A percentile compares a stretch with the other conserved stretches of the same genome.
phyloP scores from a whole-genome alignment of 2,113 vertebrate genomes.

The Haemorhous mexicanus region DNA sequence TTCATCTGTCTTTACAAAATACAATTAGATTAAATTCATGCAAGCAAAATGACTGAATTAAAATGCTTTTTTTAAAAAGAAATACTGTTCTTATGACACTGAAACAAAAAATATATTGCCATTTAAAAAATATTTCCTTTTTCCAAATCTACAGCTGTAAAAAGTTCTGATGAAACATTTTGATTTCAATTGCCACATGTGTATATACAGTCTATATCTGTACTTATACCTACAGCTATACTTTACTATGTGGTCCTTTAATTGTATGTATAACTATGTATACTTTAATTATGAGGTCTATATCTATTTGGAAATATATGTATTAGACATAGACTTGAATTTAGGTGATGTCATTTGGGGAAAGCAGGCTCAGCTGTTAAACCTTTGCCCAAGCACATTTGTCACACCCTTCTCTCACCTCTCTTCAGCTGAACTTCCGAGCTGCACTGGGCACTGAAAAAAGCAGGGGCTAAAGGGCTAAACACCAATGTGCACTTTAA shows the following conservation, averaged over 20 bases:
- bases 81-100: not conserved
- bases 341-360: not conserved
- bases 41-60: not conserved
- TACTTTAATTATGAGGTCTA: not conserved
- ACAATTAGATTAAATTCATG: not conserved
- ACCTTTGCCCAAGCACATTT: not conserved
- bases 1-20: not conserved
- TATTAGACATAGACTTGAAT: not conserved
- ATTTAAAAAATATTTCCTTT: not conserved
- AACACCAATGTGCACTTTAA: not conserved
- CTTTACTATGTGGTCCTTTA: not conserved
- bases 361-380: not conserved
- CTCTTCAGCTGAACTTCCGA: not conserved
- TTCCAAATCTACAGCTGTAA: not conserved
- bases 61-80: not conserved
- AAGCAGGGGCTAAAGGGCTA: not conserved
- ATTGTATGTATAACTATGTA: not conserved
- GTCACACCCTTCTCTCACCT: rapidly evolving
- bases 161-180: not conserved
- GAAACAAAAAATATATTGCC: not conserved
- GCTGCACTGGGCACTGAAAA: rapidly evolving
- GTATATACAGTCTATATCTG: not conserved
- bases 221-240: not conserved
- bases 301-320: not conserved
- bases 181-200: not conserved